Evolutionary conservation across 2,888 invertebrate species (phyloP), one percentile per base, ranked within the genome.

Genomic region (Cerceris ruficornis): DNA sequence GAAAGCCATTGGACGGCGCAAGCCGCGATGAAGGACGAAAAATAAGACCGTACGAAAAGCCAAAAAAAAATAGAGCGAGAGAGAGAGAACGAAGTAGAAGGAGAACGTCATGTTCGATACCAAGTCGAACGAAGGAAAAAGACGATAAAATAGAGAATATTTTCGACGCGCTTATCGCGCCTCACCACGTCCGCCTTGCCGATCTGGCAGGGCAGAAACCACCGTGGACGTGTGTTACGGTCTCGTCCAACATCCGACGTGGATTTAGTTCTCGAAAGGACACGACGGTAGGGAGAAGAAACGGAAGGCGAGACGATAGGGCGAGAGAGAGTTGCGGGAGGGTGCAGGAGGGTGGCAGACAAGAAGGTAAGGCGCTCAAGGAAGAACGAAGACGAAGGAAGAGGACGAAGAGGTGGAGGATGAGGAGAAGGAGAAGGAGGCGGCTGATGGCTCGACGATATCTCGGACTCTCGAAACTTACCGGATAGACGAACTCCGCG

Each of bases 401-500:
- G 28, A 28, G 28, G 28, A n/a, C 8, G 57, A 60, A 8, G 65
- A 28, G 52, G 54, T 50, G 72, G 43, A 68, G 65, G 59, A 74
- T 61, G 75, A 71, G 73, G 52, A 60, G 11, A 62, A 28, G 52
- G 54, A 54, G 72, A 43, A 68, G 65, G 59, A 74, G 64, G 75
- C 73, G 73, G 68, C 82, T 84, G 86, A 85, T 85, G 79, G 81
- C 73, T 77, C 76, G 72, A 77, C 85, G 85, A 85, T 85, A 85
- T 85, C 83, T 85, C 74, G 85, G 85, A 85, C 79, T 84, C 83
- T 80, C 76, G 79, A 84, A 85, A 85, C 83, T 84, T 81, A 65
- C 74, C 84, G 83, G 85, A 78, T 82, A 84, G 84, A 78, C 76
- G 77, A 85, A 85, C 81, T 85, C 73, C 77, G 49, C 55, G 69